Base-by-base conservation (phyloP, 2,888 invertebrate species). In the Siphlonurus alternatus region DNA sequence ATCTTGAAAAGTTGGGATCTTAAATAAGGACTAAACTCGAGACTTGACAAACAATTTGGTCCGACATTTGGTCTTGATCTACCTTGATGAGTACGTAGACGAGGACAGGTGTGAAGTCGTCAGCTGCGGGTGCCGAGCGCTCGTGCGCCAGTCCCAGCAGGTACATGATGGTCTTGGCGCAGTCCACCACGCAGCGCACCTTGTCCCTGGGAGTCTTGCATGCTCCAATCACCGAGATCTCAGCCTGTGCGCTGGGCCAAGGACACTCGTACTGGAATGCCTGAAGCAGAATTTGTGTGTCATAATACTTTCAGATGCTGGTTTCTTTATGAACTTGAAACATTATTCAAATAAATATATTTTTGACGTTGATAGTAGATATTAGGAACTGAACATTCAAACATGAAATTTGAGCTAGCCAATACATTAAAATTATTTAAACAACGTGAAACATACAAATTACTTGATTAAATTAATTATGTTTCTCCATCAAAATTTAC, bases 31-130 rank as follows among this genome's bases (percentile, higher is more conserved):
- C n/a, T n/a, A n/a, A n/a, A n/a, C n/a, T n/a, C n/a, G n/a, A n/a
- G n/a, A n/a, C n/a, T n/a, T n/a, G n/a, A n/a, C n/a, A n/a, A n/a
- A n/a, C n/a, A n/a, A n/a, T n/a, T n/a, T n/a, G n/a, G n/a, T n/a
- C n/a, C n/a, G n/a, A n/a, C n/a, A n/a, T n/a, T n/a, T n/a, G n/a
- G n/a, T n/a, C n/a, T n/a, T n/a, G n/a, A n/a, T n/a, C n/a, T n/a
- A 90, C 92, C 84, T 91, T 93, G 70, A 98, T 91, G 70, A 98
- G 86, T 68, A 99, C 94, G 77, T 89, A 97, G 67, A 99, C 93
- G 67, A 99, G 83, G 23, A 97, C 95, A 1, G 98, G 98, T 72
- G 94, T 89, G 73, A 98, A 85, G 78, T 98, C 97, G 77, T 99
- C 98, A 0, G 93, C 90, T 1, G 96, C 92, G 24, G 93, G 88